Evolutionary conservation across 2,888 invertebrate genomes (phyloP).

Genomic region (Plebejus anna): DNA sequence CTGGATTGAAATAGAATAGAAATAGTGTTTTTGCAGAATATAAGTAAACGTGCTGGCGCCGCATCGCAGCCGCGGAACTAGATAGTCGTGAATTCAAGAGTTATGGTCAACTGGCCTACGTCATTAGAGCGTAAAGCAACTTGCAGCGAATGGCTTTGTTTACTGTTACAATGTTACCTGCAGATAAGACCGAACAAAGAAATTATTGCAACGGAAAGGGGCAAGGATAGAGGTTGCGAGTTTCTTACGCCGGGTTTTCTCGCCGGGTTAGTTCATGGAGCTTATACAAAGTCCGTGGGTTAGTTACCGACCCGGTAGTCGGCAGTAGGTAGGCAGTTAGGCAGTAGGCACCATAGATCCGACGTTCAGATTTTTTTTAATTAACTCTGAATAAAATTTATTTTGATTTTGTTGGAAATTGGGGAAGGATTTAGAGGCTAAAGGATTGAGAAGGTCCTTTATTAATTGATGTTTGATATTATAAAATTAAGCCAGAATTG

Average conservation of each 20-base stretch:
- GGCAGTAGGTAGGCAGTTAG: no score
- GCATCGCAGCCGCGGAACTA: slow-evolving; percentile 16
- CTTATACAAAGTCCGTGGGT: no score
- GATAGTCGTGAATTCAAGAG: slow-evolving; percentile 19
- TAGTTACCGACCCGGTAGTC: no score
- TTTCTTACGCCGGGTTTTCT: no score
- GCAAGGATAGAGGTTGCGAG: not conserved
- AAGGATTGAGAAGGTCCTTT: not conserved
- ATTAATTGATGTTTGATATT: not conserved
- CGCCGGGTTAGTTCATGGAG: no score
- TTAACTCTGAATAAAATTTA: no score
- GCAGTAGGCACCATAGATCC: no score
- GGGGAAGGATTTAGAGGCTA: not conserved
- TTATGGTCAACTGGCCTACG: slow-evolving; percentile 17
- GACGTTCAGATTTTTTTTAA: no score
- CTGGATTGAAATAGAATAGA: no score
- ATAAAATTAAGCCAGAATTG: not conserved
- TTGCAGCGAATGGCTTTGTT: slow-evolving; percentile 21
- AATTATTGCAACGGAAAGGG: not conserved
- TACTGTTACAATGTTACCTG: slow-evolving; percentile 24
- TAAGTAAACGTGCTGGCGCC: slow-evolving; percentile 41
- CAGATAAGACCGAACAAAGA: slow-evolving; percentile 1
- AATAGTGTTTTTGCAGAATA: slow-evolving; percentile 38
- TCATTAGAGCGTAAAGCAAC: slow-evolving; percentile 16
- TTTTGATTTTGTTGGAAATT: not conserved